Percentiles rank a stretch among this genome's conserved stretches.
Evolutionary conservation across 2,888 invertebrate genomes (phyloP).

Genomic region (Teleogryllus oceanicus): DNA sequence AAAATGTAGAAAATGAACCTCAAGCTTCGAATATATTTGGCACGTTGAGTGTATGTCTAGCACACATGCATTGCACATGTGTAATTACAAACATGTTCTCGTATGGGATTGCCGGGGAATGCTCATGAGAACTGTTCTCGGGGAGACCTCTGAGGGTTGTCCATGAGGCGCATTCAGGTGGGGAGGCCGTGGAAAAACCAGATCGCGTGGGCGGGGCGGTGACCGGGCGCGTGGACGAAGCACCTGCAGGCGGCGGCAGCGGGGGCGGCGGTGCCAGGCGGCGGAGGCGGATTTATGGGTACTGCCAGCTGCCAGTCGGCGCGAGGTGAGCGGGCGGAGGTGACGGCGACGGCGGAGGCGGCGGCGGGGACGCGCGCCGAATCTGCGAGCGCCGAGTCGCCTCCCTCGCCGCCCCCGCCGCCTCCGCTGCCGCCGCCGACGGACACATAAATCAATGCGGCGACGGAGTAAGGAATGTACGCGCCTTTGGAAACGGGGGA

Average conservation of each 20-base stretch:
- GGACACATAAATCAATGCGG: conserved; percentile 6
- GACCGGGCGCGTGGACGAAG: neutral
- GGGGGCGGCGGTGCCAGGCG: neutral
- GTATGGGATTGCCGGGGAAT: no score
- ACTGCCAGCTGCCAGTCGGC: neutral
- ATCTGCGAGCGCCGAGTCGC: neutral
- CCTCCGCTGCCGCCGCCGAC: neutral
- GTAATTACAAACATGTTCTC: no score
- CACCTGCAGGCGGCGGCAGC: neutral
- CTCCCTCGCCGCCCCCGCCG: neutral
- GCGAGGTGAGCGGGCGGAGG: neutral
- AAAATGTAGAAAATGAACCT: no score
- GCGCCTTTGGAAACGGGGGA: neutral
- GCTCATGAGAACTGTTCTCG: no score
- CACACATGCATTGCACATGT: no score
- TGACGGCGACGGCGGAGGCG: neutral
- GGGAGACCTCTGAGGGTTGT: no score
- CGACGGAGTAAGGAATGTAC: conserved; percentile 1
- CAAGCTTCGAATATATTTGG: no score
- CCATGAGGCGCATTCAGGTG: no score
- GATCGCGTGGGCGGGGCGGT: neutral
- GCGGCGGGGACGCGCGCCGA: neutral
- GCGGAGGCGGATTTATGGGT: neutral
- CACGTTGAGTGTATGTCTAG: no score
- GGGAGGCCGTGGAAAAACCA: no score